Base-by-base conservation (phyloP, 2,888 invertebrate species). In the Meghimatium bilineatum region DNA sequence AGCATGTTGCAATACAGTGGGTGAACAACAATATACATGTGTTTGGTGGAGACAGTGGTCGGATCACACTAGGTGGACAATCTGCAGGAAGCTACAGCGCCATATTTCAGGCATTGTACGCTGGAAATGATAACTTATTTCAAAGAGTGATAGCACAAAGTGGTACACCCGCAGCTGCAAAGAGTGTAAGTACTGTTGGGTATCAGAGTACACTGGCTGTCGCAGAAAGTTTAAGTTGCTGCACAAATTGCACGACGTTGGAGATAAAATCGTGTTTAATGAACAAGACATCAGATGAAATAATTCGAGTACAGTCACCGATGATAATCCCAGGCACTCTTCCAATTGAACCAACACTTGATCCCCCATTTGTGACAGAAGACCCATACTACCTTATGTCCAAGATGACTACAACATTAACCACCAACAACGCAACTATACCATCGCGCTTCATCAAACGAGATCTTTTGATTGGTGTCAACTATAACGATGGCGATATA, bases 61-160 rank as follows among this genome's bases (percentile, higher is more conserved):
- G 76, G 32, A 76, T 82, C 34, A 82, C 82, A 8, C 49, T 82
- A 0, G 75, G 75, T 38, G 82, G 82, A 1, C 52, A 76, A 14
- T 76, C 76, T 20, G 76, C 82, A 67, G 82, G 82, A 20, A 76
- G 76, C 36, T 75, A 49, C n/a, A 82, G 82, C 56, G 32, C 76
- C 6, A 44, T 82, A 29, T 36, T 32, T 26, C 81, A 81, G 32
- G 81, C 74, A 1, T 49, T 81, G 71, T 71, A 71, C 56, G 3
- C 49, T 17, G 69, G 52, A 0, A 80, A 80, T 36, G 71, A 56
- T 32, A 32, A 49, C 8, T 71, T 80, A 3, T 80, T 80, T 34
- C 69, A 80, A 32, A 49, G 80, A n/a, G 56, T 80, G 71, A 71
- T 80, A 20, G 80, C 80, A 1, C 80, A 80, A 56, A 83, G 78